Percentiles rank a stretch among this genome's conserved stretches.
Evolutionary conservation across 2,797 vertebrate genomes (phyloP).

Genomic region (Periophthalmus magnuspinnatus): DNA sequence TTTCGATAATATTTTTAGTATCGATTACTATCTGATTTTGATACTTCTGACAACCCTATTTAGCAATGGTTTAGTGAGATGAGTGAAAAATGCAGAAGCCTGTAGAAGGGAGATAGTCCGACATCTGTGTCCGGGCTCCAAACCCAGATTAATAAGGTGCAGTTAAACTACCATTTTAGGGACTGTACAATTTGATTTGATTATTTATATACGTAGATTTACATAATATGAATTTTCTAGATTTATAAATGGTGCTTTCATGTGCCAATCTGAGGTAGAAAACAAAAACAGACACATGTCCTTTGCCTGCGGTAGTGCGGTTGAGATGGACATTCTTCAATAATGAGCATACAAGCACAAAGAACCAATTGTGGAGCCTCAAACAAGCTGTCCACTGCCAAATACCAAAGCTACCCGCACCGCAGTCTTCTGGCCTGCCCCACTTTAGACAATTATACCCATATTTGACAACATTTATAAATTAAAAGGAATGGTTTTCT

Average conservation of each 20-base stretch:
- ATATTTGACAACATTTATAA: slow-evolving; percentile 47
- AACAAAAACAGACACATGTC: slow-evolving; percentile 54
- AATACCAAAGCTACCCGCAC: slow-evolving; percentile 21
- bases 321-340: slow-evolving; percentile 44
- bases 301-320: slow-evolving; percentile 20
- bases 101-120: slow-evolving; percentile 43
- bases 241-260: slow-evolving; percentile 62
- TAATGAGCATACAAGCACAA: slow-evolving; percentile 25
- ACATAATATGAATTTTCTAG: slow-evolving; percentile 31
- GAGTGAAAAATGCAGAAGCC: slow-evolving; percentile 51
- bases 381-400: slow-evolving; percentile 35
- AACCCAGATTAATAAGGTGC: slow-evolving; percentile 61
- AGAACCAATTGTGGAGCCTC: slow-evolving; percentile 26
- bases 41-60: too few species aligned
- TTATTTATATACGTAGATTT: slow-evolving; percentile 33
- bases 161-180: slow-evolving; percentile 47
- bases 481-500: slow-evolving; percentile 44
- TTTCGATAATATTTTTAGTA: too few species aligned
- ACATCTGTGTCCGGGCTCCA: slow-evolving; percentile 45
- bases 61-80: slow-evolving; percentile 34
- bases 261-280: slow-evolving; percentile 76
- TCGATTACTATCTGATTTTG: too few species aligned
- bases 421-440: slow-evolving; percentile 41
- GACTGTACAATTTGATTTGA: slow-evolving; percentile 45
- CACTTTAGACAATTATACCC: slow-evolving; percentile 52